Base-by-base conservation (phyloP, 2,888 invertebrate genomes). In the Cryptophagus acutangulus region DNA sequence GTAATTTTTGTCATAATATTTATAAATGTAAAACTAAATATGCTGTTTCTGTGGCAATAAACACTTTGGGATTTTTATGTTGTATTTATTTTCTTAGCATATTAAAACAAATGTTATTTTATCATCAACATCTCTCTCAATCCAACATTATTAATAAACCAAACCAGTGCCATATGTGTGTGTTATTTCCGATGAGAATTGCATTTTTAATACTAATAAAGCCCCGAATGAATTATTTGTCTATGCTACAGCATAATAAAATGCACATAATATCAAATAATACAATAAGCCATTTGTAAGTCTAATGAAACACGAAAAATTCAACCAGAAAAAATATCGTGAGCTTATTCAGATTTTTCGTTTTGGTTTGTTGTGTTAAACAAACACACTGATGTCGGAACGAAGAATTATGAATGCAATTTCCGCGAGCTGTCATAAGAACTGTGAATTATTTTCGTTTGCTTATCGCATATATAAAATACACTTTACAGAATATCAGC, bases 21-120 rank as follows among this genome's bases (percentile, higher is more conserved):
- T 74, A 74, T 70, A 67, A 73, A 73, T 73, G 72, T 73, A 72
- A 73, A 72, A 71, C 73, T 71, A 74, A 74, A 74, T n/a, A n/a
- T n/a, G n/a, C n/a, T n/a, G n/a, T n/a, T n/a, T n/a, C n/a, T 74
- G 46, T 38, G 42, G 47, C 43, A 49, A 53, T 75, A 76, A 75
- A 75, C 76, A 74, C 72, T 69, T 71, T n/a, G n/a, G 68, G 70
- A 71, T 72, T 71, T 74, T 75, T 73, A 74, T 71, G 72, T 73
- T 72, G 71, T 75, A 75, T 75, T 75, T 75, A 74, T 74, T 75
- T 75, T 74, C 74, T 74, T 72, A 70, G 46, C 50, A 55, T 60
- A 59, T 60, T 57, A 58, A 59, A 46, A 53, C 50, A 47, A 52
- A 50, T 58, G 55, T 58, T 58, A 48, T 58, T 60, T 59, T 59